Percentiles rank a stretch among this genome's conserved stretches.
These are phyloP conservation scores for Plebejus anna DNA, from an alignment of 2,888 invertebrate genomes.

Conservation along the genomic window DNA sequence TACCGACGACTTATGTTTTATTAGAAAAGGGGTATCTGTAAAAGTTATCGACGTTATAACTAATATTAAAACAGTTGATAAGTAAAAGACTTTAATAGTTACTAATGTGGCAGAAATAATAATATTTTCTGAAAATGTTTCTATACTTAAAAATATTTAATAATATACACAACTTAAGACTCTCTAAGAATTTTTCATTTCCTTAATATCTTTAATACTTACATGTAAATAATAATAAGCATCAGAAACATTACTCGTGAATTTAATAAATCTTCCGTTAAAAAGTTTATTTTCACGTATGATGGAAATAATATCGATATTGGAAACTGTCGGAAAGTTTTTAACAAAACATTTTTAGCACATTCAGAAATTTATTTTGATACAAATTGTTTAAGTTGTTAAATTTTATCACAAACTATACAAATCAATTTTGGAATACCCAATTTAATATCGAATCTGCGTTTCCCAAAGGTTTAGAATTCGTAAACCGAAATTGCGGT, in stretches of 20 bases:
- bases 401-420: constrained; percentile 51
- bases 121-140: not conserved
- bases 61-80: not conserved
- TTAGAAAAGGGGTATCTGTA: not conserved
- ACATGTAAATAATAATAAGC: not conserved
- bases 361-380: not conserved
- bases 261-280: constrained; percentile 13
- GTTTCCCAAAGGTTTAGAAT: constrained; percentile 68
- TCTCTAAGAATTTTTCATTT: not conserved
- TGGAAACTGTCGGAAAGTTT: constrained; percentile 6
- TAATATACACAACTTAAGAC: not conserved
- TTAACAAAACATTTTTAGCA: not conserved
- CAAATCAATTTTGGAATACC: constrained; percentile 64
- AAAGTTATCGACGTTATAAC: not conserved
- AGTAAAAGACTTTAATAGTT: not conserved
- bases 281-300: constrained; percentile 23
- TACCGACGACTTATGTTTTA: constrained; percentile 1
- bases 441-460: constrained; percentile 72
- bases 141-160: too few relatives aligned
- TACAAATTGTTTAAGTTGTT: constrained; percentile 28
- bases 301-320: constrained; percentile 23
- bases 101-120: not conserved
- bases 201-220: not conserved
- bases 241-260: not conserved
- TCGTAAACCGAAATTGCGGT: constrained; percentile 67